Conservation (phyloP, 2,113 vertebrate genomes). For the Spheniscus mendiculus region DNA sequence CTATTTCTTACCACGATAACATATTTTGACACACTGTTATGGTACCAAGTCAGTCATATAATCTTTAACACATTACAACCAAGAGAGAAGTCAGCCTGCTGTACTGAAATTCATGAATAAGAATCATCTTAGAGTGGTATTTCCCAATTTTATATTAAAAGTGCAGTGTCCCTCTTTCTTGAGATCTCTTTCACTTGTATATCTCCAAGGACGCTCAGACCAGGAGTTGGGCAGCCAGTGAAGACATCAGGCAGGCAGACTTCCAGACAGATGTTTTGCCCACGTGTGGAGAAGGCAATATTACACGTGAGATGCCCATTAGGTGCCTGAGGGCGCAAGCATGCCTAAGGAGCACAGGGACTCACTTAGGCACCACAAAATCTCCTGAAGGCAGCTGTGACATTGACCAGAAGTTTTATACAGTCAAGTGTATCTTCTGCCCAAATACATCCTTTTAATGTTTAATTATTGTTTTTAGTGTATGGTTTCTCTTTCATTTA, state of each 20-base stretch:
- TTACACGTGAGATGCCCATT: background rate
- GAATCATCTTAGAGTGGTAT: background rate
- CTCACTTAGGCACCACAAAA: background rate
- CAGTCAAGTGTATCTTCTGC: background rate
- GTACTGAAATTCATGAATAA: background rate
- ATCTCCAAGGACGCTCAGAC: background rate
- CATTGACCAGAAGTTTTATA: background rate
- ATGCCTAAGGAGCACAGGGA: background rate
- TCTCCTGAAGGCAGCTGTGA: background rate
- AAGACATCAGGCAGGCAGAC: background rate
- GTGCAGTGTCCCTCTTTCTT: background rate
- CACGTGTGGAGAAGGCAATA: background rate
- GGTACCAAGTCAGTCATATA: background rate
- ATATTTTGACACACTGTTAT: conserved; percentile 5
- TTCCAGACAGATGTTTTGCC: background rate
- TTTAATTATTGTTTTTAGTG: background rate
- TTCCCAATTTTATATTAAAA: background rate
- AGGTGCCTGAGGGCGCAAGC: background rate
- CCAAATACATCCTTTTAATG: background rate
- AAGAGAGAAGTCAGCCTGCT: background rate
- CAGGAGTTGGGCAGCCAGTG: background rate
- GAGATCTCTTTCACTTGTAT: background rate
- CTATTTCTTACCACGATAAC: background rate
- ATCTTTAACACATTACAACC: background rate
- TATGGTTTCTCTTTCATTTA: background rate